phyloP scores from a whole-genome alignment of 2,797 vertebrate species.

The Microctenopoma lineatum region DNA sequence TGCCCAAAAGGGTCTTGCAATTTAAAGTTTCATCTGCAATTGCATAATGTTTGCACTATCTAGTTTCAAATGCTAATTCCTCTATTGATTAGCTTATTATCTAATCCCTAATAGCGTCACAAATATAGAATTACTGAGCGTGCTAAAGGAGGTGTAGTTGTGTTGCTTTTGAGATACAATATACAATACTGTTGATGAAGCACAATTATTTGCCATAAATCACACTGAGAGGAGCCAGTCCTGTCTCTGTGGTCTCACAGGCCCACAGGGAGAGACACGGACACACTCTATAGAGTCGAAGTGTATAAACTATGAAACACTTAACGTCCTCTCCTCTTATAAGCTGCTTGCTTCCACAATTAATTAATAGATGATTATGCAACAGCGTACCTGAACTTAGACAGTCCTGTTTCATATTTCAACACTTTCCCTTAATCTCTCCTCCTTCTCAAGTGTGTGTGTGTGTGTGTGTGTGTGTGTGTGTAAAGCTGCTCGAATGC shows the following conservation, averaged over 20 bases:
- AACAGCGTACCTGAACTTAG: constrained; percentile 61
- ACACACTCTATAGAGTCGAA: constrained; percentile 34
- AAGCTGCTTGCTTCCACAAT: constrained; percentile 42
- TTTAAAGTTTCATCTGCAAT: constrained; percentile 44
- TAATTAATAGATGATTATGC: constrained; percentile 64
- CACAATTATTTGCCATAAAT: constrained; percentile 82
- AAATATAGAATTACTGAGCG: constrained; percentile 36
- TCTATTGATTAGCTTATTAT: constrained; percentile 76
- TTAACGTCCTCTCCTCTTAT: constrained; percentile 17
- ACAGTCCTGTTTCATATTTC: constrained; percentile 71
- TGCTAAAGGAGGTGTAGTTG: constrained; percentile 47
- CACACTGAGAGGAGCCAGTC: constrained; percentile 60
- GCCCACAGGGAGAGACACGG: constrained; percentile 31
- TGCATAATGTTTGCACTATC: constrained; percentile 27
- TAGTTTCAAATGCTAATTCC: constrained; percentile 62
- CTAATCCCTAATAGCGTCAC: constrained; percentile 49
- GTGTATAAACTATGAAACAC: constrained; percentile 31
- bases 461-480: constrained; percentile 16
- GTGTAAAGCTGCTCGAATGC: constrained; percentile 67
- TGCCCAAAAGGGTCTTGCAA: constrained; percentile 7
- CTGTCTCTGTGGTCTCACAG: constrained; percentile 52
- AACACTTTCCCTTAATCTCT: constrained; percentile 55
- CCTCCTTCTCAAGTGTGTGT: constrained; percentile 32
- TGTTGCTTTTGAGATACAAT: constrained; percentile 59
- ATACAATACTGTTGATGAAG: constrained; percentile 80